Conservation (phyloP, 2,888 invertebrate species). For the Fragum fragum region DNA sequence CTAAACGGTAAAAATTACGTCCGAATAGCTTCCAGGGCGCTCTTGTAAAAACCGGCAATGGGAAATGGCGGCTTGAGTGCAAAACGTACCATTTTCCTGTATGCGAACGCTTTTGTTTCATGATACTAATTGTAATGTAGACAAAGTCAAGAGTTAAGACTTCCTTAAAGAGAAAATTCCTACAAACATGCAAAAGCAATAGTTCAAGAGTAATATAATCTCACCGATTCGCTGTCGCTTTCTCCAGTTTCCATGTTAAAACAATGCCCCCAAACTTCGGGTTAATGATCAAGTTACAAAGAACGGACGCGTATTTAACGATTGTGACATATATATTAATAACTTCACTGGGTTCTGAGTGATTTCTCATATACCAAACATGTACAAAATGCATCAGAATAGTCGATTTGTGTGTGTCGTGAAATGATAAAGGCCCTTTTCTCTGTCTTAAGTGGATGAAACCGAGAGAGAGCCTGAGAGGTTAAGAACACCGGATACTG, state of each 20-base stretch:
- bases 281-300: not conserved
- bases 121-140: conserved; percentile 6
- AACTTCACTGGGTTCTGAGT: not conserved
- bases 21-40: conserved; percentile 35
- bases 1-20: conserved; percentile 34
- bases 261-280: conserved; percentile 14
- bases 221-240: conserved; percentile 11
- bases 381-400: conserved; percentile 47
- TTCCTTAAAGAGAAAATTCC: conserved; percentile 2
- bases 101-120: not conserved
- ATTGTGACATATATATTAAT: not conserved
- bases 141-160: not conserved
- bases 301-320: not conserved
- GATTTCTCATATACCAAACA: conserved; percentile 20
- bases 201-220: not conserved
- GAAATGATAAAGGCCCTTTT: conserved; percentile 56
- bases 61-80: conserved; percentile 59
- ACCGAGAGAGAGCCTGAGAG: conserved; percentile 35
- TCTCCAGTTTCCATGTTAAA: conserved; percentile 15
- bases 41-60: conserved; percentile 33
- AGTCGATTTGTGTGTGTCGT: conserved; percentile 41
- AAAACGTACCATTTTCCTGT: conserved; percentile 59
- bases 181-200: not conserved
- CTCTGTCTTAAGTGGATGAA: conserved; percentile 42
- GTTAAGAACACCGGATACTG: conserved; percentile 30